Percentiles rank a stretch among this genome's conserved stretches.
These are phyloP conservation scores for Maconellicoccus hirsutus DNA, from an alignment of 1,140 invertebrate species.

Conservation along the genomic window DNA sequence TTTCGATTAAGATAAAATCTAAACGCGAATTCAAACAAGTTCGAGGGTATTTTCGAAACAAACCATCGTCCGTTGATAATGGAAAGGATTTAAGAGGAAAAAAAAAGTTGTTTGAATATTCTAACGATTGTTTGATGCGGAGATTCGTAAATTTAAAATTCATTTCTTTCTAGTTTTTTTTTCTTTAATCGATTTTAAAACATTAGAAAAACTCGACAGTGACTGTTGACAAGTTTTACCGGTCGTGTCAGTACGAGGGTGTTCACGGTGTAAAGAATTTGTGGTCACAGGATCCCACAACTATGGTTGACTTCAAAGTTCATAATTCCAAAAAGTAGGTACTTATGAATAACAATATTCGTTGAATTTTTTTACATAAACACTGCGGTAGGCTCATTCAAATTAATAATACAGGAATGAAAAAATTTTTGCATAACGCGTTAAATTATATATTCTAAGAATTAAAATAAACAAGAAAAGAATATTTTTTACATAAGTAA, in stretches of 20 bases:
- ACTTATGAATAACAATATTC: too few species aligned
- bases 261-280: too few species aligned
- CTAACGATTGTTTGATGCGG: neutral
- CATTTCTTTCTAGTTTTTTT: neutral
- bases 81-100: neutral
- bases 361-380: too few species aligned
- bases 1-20: constrained; percentile 9
- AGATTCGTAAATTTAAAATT: neutral
- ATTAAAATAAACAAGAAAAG: neutral
- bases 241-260: too few species aligned
- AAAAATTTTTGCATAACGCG: neutral
- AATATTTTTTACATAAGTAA: neutral
- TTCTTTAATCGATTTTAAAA: neutral
- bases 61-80: neutral
- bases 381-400: neutral
- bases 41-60: neutral
- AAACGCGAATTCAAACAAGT: constrained; percentile 8
- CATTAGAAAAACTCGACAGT: neutral
- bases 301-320: too few species aligned
- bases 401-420: too few species aligned
- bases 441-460: neutral
- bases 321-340: too few species aligned
- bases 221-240: too few species aligned
- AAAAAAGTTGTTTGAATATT: constrained; percentile 6
- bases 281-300: too few species aligned